Base-by-base conservation (phyloP, 2,797 vertebrate species). In the Setipinna tenuifilis region DNA sequence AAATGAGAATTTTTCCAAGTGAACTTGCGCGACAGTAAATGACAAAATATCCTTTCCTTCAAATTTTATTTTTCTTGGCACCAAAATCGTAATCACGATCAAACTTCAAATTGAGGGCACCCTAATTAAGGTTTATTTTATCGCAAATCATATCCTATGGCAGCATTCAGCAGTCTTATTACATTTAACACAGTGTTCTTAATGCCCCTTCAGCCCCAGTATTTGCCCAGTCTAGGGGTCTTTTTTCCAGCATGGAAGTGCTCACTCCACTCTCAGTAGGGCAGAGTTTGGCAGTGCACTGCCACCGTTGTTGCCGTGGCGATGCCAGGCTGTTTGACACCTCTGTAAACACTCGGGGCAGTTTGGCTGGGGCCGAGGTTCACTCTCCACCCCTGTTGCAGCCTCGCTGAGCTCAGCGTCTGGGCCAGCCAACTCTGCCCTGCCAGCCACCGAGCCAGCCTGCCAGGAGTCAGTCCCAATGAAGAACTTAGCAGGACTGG, bases 311-410 rank as follows among this genome's bases (percentile, higher is more conserved):
- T 78, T 78, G 35, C 71, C 35, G 19, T 19, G 35, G 71, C 2
- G 19, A 78, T 78, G 71, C 35, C 35, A 19, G 71, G 5, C 71
- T 78, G 71, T 78, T 78, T 78, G 71, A 78, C 71, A 78, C 71
- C 71, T 44, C 35, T 78, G 71, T 78, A 78, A 78, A 78, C 71
- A 44, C 71, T 35, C 31, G 2, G 50, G 71, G 31, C 31, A 0
- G 31, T 78, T 78, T 78, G 71, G 71, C 71, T 78, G 17, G 71
- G 41, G 35, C 31, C 11, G 71, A 78, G 35, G 71, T 14, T 44
- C 71, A 44, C 31, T 25, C 35, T 25, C 41, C 17, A 1, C 14
- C 35, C 71, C 71, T 44, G 71, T 35, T 41, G 71, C 19, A 35
- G 71, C 71, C 31, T 41, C 71, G 35, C 35, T 78, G 71, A 21